phyloP scores from a whole-genome alignment of 2,797 vertebrate genomes.

The Setipinna tenuifilis region DNA sequence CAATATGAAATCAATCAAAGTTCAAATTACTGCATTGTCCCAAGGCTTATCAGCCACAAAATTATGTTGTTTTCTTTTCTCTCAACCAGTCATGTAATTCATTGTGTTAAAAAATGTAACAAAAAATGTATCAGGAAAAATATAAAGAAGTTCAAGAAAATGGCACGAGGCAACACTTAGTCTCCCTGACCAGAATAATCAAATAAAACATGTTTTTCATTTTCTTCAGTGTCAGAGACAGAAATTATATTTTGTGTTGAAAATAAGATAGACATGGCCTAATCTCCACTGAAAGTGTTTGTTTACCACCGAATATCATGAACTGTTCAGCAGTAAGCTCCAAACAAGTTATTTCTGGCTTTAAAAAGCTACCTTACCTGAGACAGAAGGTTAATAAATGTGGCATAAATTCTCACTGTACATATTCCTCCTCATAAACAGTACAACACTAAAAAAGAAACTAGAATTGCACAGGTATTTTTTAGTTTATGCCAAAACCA shows the following conservation, averaged over 20 bases:
- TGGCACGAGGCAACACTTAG: not conserved
- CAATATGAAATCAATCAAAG: slow-evolving; percentile 3
- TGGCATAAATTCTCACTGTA: not conserved
- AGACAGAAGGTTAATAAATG: not conserved
- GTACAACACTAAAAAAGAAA: not conserved
- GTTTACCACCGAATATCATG: slow-evolving; percentile 49
- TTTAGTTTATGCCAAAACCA: not conserved
- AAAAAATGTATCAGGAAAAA: slow-evolving; percentile 3
- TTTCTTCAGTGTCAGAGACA: slow-evolving; percentile 2
- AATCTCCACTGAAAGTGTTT: slow-evolving; percentile 51
- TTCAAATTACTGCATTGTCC: slow-evolving; percentile 21
- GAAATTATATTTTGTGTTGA: slow-evolving; percentile 28
- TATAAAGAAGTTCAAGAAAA: not conserved
- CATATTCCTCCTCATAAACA: not conserved
- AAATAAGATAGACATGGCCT: slow-evolving; percentile 46
- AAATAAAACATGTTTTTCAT: not conserved
- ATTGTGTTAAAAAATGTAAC: not conserved
- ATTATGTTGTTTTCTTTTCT: slow-evolving; percentile 1
- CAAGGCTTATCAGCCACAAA: slow-evolving; percentile 10
- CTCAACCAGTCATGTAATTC: not conserved
- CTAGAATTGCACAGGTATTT: not conserved
- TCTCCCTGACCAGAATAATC: slow-evolving; percentile 5
- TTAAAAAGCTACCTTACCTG: not conserved
- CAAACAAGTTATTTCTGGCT: slow-evolving; percentile 38
- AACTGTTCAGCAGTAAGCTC: slow-evolving; percentile 41